phyloP scores from a whole-genome alignment of 2,888 invertebrate genomes.

The Drosophila fulvimacula region DNA sequence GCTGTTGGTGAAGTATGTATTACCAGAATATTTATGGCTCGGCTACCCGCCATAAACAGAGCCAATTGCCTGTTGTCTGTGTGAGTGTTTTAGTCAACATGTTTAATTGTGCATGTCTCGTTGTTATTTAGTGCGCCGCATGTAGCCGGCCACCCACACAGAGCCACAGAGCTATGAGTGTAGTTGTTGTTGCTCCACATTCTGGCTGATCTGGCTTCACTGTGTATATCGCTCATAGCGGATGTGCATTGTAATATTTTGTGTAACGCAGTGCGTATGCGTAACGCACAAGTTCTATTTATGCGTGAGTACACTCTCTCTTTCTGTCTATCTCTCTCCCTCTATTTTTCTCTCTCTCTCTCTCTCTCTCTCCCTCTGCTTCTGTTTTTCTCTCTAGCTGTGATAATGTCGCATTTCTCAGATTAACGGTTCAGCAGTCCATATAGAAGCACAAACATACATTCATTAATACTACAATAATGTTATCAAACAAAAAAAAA shows the following conservation, averaged over 20 bases:
- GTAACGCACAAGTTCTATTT: slow-evolving; percentile 18
- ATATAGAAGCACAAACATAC: slow-evolving; percentile 4
- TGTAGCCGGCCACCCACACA: slow-evolving; percentile 25
- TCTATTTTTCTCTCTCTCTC: background rate
- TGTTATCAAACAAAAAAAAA: slow-evolving; percentile 31
- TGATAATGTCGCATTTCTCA: slow-evolving; percentile 30
- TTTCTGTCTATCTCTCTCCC: background rate
- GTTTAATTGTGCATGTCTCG: slow-evolving; percentile 76
- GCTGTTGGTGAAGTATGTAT: slow-evolving; percentile 10
- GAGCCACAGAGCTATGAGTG: slow-evolving; percentile 1
- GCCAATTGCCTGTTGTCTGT: slow-evolving; percentile 57
- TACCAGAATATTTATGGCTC: slow-evolving; percentile 40
- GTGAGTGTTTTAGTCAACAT: slow-evolving; percentile 54
- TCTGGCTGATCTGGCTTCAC: background rate
- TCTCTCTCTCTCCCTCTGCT: background rate
- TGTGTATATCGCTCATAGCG: slow-evolving; percentile 25
- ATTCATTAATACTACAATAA: slow-evolving; percentile 21
- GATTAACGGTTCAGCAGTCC: slow-evolving; percentile 37
- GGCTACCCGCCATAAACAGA: slow-evolving; percentile 26
- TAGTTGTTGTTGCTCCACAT: slow-evolving; percentile 12
- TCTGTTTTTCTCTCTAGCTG: background rate
- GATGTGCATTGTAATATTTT: slow-evolving; percentile 28
- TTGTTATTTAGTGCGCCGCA: slow-evolving; percentile 56
- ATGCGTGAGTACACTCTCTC: background rate
- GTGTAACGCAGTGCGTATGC: slow-evolving; percentile 51